Evolutionary conservation across 1,140 invertebrate species (phyloP).

Genomic region (Subanguina moxae): DNA sequence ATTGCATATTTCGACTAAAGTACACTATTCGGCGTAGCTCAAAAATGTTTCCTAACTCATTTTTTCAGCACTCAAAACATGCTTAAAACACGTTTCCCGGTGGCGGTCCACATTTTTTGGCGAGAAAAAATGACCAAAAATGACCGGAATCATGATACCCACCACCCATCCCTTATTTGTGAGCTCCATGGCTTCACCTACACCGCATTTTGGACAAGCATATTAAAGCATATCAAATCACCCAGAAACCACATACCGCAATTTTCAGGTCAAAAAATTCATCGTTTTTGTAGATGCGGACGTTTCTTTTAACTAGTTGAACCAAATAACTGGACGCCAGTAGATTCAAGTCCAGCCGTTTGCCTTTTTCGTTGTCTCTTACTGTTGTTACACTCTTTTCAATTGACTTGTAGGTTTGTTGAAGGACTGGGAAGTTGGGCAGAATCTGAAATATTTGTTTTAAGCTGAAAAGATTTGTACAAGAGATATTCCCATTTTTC

Average conservation of each 20-base stretch:
- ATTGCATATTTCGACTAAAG: too few relatives aligned
- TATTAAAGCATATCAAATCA: too few relatives aligned
- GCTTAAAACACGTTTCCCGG: too few relatives aligned
- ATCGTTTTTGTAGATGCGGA: slow-evolving; percentile 17
- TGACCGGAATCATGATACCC: too few relatives aligned
- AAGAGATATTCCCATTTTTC: slow-evolving; percentile 5
- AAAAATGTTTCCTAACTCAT: too few relatives aligned
- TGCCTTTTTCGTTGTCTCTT: slow-evolving; percentile 35
- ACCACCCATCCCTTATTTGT: too few relatives aligned
- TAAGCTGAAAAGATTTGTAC: background rate
- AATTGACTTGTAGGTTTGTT: slow-evolving; percentile 1
- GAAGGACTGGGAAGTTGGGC: slow-evolving; percentile 28
- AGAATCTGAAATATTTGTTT: slow-evolving; percentile 28
- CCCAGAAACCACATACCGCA: background rate
- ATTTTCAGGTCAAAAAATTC: slow-evolving; percentile 23
- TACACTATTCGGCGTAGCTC: too few relatives aligned
- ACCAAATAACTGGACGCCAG: slow-evolving; percentile 34
- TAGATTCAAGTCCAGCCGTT: slow-evolving; percentile 31
- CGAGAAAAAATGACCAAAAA: too few relatives aligned
- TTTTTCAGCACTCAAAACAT: too few relatives aligned
- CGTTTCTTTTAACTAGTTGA: slow-evolving; percentile 25
- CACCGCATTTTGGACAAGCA: too few relatives aligned
- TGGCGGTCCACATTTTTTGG: too few relatives aligned
- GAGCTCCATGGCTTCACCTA: too few relatives aligned
- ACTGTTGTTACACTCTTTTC: slow-evolving; percentile 28